A percentile compares a stretch with the other conserved stretches of the same genome.
phyloP scores from a whole-genome alignment of 2,113 vertebrate species.

The Cygnus atratus region DNA sequence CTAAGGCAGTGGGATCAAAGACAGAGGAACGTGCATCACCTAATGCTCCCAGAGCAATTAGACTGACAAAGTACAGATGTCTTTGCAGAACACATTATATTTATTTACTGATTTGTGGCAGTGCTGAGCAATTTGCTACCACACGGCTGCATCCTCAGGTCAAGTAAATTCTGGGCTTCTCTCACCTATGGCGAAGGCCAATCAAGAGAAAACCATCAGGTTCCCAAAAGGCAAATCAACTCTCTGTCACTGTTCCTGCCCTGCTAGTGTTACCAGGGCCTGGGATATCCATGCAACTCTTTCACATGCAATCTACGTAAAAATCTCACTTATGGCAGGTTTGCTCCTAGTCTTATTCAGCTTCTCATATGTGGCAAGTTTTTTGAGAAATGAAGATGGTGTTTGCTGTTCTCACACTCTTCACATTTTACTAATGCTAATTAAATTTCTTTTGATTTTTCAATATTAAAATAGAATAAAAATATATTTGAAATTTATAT shows the following conservation, averaged over 20 bases:
- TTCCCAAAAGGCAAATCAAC: neutral
- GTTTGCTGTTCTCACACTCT: neutral
- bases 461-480: neutral
- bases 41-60: conserved; percentile 16
- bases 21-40: neutral
- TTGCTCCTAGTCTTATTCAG: neutral
- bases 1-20: neutral
- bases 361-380: neutral
- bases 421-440: neutral
- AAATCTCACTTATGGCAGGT: neutral
- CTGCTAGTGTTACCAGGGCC: neutral
- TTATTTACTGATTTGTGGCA: conserved; percentile 47
- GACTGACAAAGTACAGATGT: conserved; percentile 39
- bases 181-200: neutral
- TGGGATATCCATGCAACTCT: neutral
- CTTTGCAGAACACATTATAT: neutral
- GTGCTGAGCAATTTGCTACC: neutral
- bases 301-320: neutral
- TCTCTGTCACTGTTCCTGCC: neutral
- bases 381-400: neutral
- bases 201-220: neutral
- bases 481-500: neutral
- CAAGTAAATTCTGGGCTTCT: neutral
- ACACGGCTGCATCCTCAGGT: neutral
- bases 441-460: neutral